Percentiles rank a stretch among this genome's conserved stretches.
These are phyloP conservation scores for Enhydra lutris DNA, from an alignment of 2,113 vertebrate species.

Conservation along the genomic window DNA sequence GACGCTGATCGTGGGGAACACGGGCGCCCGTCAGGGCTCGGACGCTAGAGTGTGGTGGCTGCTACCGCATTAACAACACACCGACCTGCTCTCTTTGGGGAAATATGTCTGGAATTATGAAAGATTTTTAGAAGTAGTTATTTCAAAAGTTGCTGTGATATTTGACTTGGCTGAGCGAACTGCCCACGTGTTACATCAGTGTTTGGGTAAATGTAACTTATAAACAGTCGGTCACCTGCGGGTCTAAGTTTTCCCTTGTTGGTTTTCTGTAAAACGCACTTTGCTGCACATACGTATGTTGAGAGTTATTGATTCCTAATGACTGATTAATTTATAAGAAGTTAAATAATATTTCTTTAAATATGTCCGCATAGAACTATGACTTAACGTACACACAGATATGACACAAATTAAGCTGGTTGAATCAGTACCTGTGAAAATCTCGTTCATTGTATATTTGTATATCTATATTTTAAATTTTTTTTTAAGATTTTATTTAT, in stretches of 20 bases:
- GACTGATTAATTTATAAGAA: background rate
- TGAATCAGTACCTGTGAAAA: background rate
- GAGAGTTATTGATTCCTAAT: background rate
- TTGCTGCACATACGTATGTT: background rate
- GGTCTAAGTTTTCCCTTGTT: too few relatives aligned
- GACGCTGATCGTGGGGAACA: fast-evolving
- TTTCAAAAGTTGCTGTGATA: background rate
- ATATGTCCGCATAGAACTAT: background rate
- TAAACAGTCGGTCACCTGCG: background rate
- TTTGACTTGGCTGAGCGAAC: background rate
- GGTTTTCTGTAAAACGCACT: background rate
- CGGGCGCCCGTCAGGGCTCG: fast-evolving
- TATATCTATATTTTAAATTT: background rate
- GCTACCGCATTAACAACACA: fast-evolving
- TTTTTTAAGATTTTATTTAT: too few relatives aligned
- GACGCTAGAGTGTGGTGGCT: fast-evolving
- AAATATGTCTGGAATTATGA: background rate
- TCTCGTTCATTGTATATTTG: background rate
- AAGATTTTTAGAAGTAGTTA: background rate
- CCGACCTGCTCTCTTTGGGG: background rate
- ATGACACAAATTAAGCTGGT: background rate
- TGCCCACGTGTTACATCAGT: background rate
- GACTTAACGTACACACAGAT: background rate
- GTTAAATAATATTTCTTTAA: background rate
- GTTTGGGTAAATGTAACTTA: background rate